Conservation (phyloP, 2,797 vertebrate genomes). For the Anableps anableps region DNA sequence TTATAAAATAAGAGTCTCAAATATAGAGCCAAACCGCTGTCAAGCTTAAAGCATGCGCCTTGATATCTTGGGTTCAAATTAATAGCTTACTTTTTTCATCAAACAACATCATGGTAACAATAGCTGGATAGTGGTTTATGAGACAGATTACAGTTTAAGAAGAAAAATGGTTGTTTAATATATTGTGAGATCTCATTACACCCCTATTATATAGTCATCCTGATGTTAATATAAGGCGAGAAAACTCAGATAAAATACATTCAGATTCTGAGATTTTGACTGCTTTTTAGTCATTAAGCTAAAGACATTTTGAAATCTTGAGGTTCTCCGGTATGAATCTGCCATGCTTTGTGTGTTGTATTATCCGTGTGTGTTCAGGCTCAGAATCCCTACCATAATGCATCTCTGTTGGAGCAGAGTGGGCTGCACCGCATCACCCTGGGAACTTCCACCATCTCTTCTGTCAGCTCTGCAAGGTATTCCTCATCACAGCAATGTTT, state of each 20-base stretch:
- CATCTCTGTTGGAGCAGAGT: constrained; percentile 95
- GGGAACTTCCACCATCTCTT: constrained; percentile 96
- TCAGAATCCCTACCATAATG: constrained; percentile 92
- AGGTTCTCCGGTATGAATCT: background rate
- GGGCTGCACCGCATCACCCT: constrained; percentile 97
- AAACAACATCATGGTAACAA: background rate
- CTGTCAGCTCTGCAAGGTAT: constrained; percentile 95
- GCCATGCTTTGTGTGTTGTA: background rate
- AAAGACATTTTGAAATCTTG: background rate
- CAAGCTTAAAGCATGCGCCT: background rate
- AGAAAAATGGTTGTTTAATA: background rate
- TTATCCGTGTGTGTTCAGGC: constrained; percentile 76
- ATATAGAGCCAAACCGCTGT: no score
- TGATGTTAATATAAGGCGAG: background rate
- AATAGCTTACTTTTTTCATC: background rate
- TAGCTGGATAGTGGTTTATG: background rate
- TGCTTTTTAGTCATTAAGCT: background rate
- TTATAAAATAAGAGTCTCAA: background rate
- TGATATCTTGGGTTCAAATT: background rate
- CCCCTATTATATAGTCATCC: background rate
- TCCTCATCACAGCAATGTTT: constrained; percentile 3
- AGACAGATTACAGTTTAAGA: background rate
- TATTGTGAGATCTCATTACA: background rate
- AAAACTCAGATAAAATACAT: background rate
- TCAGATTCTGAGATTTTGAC: no score